These are phyloP conservation scores for Plecotus auritus DNA, from an alignment of 2,113 vertebrate genomes.

Conservation along the genomic window DNA sequence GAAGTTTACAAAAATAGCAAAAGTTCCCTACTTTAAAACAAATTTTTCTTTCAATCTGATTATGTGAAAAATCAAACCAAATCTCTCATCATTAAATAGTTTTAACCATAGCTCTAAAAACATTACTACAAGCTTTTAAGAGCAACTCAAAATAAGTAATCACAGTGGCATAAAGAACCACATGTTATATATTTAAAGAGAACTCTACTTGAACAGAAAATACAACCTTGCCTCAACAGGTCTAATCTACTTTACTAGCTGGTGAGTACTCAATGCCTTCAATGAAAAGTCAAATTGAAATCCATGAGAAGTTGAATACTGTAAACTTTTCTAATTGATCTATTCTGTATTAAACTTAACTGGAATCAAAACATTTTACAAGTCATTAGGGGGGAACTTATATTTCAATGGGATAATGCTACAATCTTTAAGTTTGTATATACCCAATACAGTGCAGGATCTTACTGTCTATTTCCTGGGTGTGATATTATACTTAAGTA, in stretches of 20 bases:
- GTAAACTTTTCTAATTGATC: not conserved
- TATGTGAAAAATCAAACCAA: not conserved
- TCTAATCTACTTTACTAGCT: not conserved
- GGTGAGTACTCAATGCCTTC: not conserved
- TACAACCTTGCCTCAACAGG: not conserved
- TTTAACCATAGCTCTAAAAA: slow-evolving; percentile 7
- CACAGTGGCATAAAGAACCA: not conserved
- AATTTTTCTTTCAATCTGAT: not conserved
- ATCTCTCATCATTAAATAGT: not conserved
- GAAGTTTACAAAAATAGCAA: not conserved
- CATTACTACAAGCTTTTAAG: not conserved
- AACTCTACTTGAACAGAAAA: not conserved
- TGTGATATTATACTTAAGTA: not conserved
- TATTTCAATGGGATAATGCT: not conserved
- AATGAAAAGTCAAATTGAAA: slow-evolving; percentile 33
- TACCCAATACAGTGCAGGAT: not conserved
- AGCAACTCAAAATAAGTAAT: not conserved
- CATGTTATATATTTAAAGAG: not conserved
- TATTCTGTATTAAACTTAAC: not conserved
- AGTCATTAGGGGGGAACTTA: not conserved
- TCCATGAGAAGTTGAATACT: not conserved
- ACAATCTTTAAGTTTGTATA: not conserved
- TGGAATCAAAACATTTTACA: slow-evolving; percentile 26
- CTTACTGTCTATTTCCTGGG: not conserved
- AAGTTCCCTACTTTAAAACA: not conserved